Percentiles rank a stretch among this genome's conserved stretches.
Conservation (phyloP, 2,888 invertebrate species). For the Drosophila phalerata region DNA sequence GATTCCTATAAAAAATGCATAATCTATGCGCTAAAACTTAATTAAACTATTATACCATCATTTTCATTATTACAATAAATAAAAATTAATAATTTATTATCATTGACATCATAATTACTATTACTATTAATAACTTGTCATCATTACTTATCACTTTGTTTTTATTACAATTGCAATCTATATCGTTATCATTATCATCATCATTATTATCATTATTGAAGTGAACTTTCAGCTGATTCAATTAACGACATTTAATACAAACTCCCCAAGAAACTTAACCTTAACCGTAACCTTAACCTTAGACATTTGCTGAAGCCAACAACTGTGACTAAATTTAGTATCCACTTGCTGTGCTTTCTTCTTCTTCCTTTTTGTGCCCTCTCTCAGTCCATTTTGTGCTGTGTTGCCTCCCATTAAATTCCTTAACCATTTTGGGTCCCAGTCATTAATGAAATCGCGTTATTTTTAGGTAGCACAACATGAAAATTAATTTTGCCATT, state of each 20-base stretch:
- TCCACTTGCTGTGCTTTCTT: neutral
- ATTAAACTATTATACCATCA: neutral
- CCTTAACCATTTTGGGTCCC: constrained; percentile 25
- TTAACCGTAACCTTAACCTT: constrained; percentile 9
- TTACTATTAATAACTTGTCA: neutral
- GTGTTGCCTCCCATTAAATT: neutral
- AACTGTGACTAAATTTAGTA: constrained; percentile 39
- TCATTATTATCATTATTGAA: constrained; percentile 7
- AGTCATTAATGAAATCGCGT: constrained; percentile 59
- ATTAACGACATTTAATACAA: constrained; percentile 38
- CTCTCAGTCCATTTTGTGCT: neutral
- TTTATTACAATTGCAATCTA: neutral
- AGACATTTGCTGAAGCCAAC: neutral
- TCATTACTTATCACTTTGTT: neutral
- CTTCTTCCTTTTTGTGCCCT: neutral
- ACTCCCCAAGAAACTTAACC: constrained; percentile 4
- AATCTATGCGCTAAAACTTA: too few species aligned
- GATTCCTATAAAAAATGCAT: too few species aligned
- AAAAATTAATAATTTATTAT: too few species aligned
- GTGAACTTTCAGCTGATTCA: constrained; percentile 18
- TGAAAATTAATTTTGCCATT: constrained; percentile 64
- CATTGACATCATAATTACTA: neutral
- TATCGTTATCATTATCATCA: neutral
- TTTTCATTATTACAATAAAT: neutral
- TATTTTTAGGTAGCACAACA: constrained; percentile 61